Evolutionary conservation across 2,888 invertebrate genomes (phyloP).

Genomic region (Oasisia sp.): DNA sequence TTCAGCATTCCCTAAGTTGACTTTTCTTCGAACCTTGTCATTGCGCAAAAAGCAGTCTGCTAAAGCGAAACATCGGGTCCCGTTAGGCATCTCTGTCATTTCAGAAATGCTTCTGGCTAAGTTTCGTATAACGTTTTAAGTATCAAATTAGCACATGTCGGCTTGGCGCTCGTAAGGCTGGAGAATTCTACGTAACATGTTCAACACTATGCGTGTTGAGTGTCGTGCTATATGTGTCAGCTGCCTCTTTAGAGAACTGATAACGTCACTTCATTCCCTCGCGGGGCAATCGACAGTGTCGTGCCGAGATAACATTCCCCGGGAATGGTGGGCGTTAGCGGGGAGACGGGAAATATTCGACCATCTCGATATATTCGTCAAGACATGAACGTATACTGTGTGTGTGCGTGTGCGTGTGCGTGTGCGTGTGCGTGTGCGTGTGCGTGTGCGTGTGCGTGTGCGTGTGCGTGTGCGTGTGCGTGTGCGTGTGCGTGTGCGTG

Average conservation of each 20-base stretch:
- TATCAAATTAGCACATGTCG: neutral
- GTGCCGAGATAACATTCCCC: neutral
- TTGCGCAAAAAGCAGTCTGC: neutral
- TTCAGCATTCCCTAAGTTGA: neutral
- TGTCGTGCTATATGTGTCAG: neutral
- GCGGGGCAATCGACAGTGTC: neutral
- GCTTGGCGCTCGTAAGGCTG: neutral
- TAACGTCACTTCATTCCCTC: conserved; percentile 10
- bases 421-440: conserved; percentile 18
- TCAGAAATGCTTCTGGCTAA: neutral
- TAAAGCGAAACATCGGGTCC: neutral
- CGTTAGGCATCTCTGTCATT: neutral
- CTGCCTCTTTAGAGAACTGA: conserved; percentile 6
- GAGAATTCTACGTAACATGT: neutral
- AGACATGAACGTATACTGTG: neutral
- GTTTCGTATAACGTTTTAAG: neutral
- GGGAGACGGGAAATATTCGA: neutral
- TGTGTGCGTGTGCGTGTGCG: conserved; percentile 23
- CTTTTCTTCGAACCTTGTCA: neutral
- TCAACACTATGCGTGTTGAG: neutral
- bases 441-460: neutral
- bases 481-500: neutral
- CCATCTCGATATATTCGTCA: neutral
- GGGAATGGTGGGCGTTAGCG: neutral
- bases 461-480: neutral